Base-by-base conservation (phyloP, 2,113 vertebrate genomes). In the Pteruthius melanotis region DNA sequence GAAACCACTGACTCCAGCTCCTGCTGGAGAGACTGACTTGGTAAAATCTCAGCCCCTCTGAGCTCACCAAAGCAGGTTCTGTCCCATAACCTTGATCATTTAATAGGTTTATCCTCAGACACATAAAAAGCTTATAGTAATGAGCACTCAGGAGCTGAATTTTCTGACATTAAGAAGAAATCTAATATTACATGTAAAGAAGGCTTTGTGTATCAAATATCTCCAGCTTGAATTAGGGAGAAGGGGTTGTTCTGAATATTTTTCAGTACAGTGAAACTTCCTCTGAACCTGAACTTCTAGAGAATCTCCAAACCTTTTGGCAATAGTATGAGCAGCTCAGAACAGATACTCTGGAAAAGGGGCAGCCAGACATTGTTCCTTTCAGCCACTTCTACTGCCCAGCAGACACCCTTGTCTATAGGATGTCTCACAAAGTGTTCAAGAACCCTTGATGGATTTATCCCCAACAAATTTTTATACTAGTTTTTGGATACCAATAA, bases 101-200 rank as follows among this genome's bases (percentile, higher is more conserved):
- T 74, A 80, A 86, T 40, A 89, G 37, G 30, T 90, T 93, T 96
- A 90, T 76, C 66, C 47, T 91, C 54, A 93, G 65, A 50, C 30
- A 49, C 16, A 49, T n/a, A 72, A 93, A 84, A 77, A 75, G 40
- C 42, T 87, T 59, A 54, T 17, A 40, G 60, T 47, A 65, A 72
- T 40, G 18, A 83, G 52, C 74, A 68, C 53, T 91, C 65, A 86
- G 33, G 37, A 75, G 63, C 3, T 83, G n/a, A 59, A 81, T 49
- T 88, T 96, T 42, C 60, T 93, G 52, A 85, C 37, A 53, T 78
- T 78, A 83, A 39, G 35, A 75, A 77, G 35, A 90, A 95, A 86
- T n/a, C 27, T 47, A 49, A 39, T 60, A 82, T 47, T 60, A 76
- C 24, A 27, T 10, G 23, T 68, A 85, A 92, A 76, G 78, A 68